Evolutionary conservation across 1,140 invertebrate species (phyloP).

Genomic region (Halictus rubicundus): DNA sequence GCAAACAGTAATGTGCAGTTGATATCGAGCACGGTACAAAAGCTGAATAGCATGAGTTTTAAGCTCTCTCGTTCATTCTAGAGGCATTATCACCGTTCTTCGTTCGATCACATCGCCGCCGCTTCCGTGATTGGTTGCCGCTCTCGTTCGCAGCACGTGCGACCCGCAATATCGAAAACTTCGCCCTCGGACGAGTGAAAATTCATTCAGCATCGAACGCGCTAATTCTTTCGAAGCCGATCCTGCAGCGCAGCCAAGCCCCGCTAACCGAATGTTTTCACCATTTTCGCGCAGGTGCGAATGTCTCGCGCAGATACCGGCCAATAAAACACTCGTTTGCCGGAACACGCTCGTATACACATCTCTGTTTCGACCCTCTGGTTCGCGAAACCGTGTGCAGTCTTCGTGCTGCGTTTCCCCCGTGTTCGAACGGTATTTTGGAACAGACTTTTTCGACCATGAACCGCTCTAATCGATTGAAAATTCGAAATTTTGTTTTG

Average conservation of each 20-base stretch:
- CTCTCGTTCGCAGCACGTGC: slow-evolving; percentile 10
- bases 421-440: no score
- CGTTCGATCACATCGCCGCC: neutral
- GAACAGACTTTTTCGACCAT: no score
- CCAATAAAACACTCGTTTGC: slow-evolving; percentile 30
- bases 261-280: slow-evolving; percentile 13
- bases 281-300: slow-evolving; percentile 6
- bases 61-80: no score
- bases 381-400: no score
- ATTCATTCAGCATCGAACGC: neutral
- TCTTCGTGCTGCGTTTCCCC: no score
- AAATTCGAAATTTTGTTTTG: no score
- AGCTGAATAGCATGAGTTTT: no score
- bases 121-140: neutral
- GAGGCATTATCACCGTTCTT: neutral
- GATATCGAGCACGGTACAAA: no score
- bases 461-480: no score
- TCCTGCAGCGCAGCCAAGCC: no score
- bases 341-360: neutral
- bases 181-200: neutral
- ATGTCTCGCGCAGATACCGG: slow-evolving; percentile 12
- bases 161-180: neutral
- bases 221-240: neutral
- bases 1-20: no score
- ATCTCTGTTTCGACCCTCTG: neutral